Percentiles rank a stretch among this genome's conserved stretches.
These are phyloP conservation scores for Psittacus erithacus DNA, from an alignment of 2,113 vertebrate genomes.

Conservation along the genomic window DNA sequence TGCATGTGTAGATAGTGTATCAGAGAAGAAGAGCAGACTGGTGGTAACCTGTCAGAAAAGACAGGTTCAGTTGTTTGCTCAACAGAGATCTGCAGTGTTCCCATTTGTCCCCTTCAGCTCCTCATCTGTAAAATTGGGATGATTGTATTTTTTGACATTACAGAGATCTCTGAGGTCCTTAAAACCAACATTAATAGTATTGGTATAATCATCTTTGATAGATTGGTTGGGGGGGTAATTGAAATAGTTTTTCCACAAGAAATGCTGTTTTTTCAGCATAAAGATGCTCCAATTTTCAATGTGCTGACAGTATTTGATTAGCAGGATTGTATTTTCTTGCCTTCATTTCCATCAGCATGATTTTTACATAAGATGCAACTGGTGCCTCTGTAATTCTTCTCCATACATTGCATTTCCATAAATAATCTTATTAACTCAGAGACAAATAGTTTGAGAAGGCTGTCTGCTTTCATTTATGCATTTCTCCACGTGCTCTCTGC, in stretches of 20 bases:
- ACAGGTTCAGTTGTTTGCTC: background rate
- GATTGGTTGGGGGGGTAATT: background rate
- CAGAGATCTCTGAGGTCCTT: background rate
- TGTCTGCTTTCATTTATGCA: constrained; percentile 7
- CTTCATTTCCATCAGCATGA: background rate
- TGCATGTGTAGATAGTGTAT: accelerated
- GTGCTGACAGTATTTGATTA: background rate
- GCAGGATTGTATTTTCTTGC: background rate
- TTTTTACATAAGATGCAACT: background rate
- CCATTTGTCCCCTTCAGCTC: background rate
- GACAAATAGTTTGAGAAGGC: constrained; percentile 4
- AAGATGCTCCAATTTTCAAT: background rate
- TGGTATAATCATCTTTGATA: background rate
- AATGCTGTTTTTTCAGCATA: background rate
- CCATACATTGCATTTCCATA: background rate
- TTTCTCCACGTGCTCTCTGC: background rate
- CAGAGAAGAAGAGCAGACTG: background rate
- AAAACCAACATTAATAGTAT: background rate
- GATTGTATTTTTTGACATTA: background rate
- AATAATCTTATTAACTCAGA: constrained; percentile 3
- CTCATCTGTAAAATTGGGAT: background rate
- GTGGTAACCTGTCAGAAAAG: background rate
- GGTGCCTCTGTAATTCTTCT: background rate
- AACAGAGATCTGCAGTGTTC: background rate
- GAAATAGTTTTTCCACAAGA: background rate